These are phyloP conservation scores for Cyclura pinguis DNA, from an alignment of 2,797 vertebrate species.

Conservation along the genomic window DNA sequence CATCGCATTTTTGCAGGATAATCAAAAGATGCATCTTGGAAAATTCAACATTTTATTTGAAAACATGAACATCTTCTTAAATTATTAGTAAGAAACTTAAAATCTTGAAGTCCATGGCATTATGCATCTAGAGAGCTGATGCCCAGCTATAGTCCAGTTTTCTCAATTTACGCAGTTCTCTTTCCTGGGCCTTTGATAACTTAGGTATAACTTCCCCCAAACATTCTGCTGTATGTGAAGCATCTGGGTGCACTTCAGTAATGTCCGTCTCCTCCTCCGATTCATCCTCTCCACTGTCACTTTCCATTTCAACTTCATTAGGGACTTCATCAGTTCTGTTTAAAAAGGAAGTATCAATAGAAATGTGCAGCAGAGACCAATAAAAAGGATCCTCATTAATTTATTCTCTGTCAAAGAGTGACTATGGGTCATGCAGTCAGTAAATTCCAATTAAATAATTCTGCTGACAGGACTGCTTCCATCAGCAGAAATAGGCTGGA, in stretches of 20 bases:
- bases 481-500: no score
- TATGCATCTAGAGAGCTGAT: conserved; percentile 64
- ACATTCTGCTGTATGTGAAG: conserved; percentile 40
- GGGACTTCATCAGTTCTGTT: conserved; percentile 71
- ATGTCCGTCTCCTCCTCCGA: conserved; percentile 84
- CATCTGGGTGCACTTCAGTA: conserved; percentile 63
- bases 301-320: conserved; percentile 86
- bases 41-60: conserved; percentile 61
- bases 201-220: conserved; percentile 64
- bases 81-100: conserved; percentile 54
- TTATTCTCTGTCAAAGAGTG: neutral
- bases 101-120: neutral
- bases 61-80: conserved; percentile 1
- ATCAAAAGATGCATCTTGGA: neutral
- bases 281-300: conserved; percentile 85
- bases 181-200: conserved; percentile 85
- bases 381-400: no score
- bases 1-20: neutral
- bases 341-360: conserved; percentile 36
- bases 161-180: conserved; percentile 86
- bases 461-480: no score
- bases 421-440: no score
- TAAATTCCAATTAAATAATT: no score
- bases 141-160: conserved; percentile 92
- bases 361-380: neutral